phyloP scores from a whole-genome alignment of 2,797 vertebrate species.

The Sebastolobus altivelis region DNA sequence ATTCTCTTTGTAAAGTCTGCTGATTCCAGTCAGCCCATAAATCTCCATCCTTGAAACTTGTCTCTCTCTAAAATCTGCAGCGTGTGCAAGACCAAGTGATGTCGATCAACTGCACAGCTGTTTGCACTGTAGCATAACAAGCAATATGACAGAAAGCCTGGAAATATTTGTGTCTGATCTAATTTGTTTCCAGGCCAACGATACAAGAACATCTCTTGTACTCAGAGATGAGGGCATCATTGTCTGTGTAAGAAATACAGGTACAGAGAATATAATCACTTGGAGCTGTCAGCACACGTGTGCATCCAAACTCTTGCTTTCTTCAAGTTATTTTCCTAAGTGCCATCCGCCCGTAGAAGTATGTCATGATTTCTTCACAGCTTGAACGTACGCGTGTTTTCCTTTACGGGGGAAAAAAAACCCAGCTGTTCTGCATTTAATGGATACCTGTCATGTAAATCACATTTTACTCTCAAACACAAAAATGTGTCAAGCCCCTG shows the following conservation, averaged over 20 bases:
- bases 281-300: background rate
- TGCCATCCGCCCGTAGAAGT: conserved; percentile 3
- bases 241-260: background rate
- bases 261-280: background rate
- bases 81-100: conserved; percentile 12
- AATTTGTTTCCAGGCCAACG: conserved; percentile 33
- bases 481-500: conserved; percentile 18
- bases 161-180: conserved; percentile 38
- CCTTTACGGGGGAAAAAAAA: conserved; percentile 39
- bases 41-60: background rate
- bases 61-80: conserved; percentile 3
- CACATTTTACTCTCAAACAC: conserved; percentile 52
- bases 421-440: conserved; percentile 70
- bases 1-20: conserved; percentile 1
- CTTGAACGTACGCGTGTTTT: conserved; percentile 26
- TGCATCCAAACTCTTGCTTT: conserved; percentile 8
- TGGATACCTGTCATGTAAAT: conserved; percentile 51
- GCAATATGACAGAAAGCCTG: conserved; percentile 9
- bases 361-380: conserved; percentile 45
- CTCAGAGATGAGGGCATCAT: background rate
- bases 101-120: conserved; percentile 35
- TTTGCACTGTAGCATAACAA: conserved; percentile 34
- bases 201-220: conserved; percentile 2
- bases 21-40: background rate
- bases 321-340: conserved; percentile 11